These are phyloP conservation scores for Panopea generosa DNA, from an alignment of 2,888 invertebrate genomes.

Conservation along the genomic window DNA sequence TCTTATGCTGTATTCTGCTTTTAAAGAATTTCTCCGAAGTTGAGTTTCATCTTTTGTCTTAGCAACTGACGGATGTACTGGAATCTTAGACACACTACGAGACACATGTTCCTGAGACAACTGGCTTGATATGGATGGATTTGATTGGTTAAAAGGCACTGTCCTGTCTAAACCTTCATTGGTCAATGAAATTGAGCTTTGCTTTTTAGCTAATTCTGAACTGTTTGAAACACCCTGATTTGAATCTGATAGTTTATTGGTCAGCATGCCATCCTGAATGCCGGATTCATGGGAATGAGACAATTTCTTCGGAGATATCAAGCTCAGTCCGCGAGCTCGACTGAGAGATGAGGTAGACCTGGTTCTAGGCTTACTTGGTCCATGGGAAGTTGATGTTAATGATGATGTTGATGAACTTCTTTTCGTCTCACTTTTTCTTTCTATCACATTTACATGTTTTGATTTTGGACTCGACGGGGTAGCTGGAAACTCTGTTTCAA, in stretches of 20 bases:
- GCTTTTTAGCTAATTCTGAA: slow-evolving; percentile 33
- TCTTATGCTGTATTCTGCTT: slow-evolving; percentile 64
- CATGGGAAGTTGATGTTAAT: slow-evolving; percentile 37
- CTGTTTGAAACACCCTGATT: slow-evolving; percentile 42
- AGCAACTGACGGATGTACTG: slow-evolving; percentile 13
- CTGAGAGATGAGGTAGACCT: slow-evolving; percentile 63
- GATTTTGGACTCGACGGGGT: slow-evolving; percentile 81
- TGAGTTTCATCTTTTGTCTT: slow-evolving; percentile 34
- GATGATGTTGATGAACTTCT: slow-evolving; percentile 63
- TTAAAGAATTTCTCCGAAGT: slow-evolving; percentile 51
- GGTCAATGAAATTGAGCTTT: slow-evolving; percentile 28
- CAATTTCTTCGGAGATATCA: slow-evolving; percentile 30
- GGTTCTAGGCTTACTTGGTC: slow-evolving; percentile 59
- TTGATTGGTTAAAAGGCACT: slow-evolving; percentile 51
- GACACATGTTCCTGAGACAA: slow-evolving; percentile 31
- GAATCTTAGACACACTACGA: slow-evolving; percentile 45
- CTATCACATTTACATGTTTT: slow-evolving; percentile 72
- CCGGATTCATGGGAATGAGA: slow-evolving; percentile 59
- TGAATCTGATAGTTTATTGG: slow-evolving; percentile 25
- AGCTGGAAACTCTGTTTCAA: slow-evolving; percentile 82
- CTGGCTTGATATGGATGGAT: slow-evolving; percentile 40
- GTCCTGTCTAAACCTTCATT: slow-evolving; percentile 14
- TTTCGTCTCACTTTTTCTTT: slow-evolving; percentile 59
- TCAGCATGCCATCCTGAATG: slow-evolving; percentile 51
- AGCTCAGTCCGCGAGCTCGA: slow-evolving; percentile 50